Base-by-base conservation (phyloP, 2,113 vertebrate genomes). In the Protobothrops mucrosquamatus region DNA sequence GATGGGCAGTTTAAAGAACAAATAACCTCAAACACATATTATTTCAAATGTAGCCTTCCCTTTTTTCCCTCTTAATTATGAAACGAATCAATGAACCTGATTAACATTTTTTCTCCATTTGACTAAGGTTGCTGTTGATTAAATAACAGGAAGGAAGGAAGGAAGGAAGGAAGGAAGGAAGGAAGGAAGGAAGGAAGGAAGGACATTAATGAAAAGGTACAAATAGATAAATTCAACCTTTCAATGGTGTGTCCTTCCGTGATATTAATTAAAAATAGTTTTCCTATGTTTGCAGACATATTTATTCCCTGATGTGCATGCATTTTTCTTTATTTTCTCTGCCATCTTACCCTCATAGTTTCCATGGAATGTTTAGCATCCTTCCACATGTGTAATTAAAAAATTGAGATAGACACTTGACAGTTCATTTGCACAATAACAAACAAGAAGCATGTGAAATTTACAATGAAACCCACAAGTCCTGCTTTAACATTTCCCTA, bases 91-190 rank as follows among this genome's bases (percentile, higher is more conserved):
- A 97, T 96, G 97, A 94, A 55, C 95, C 96, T 97, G 97, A 98
- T 98, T 98, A 97, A 96, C 97, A 97, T 97, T 97, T 96, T 96
- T 95, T 9, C 96, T 96, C 96, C 95, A 95, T 98, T 97, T 97
- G 97, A 98, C 97, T 93, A 97, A 96, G 97, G 96, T 97, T 97
- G 97, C 96, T 95, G 93, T 97, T 98, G 97, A 98, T 98, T 97
- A 97, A 98, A 97, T 95, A 96, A 96, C n/a, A 87, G 87, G n/a
- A 86, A 61, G 48, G 43, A 23, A 85, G 39, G 26, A 29, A 64
- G 43, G 39, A n/a, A 20, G 29, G 34, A 81, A 8, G 57, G 59
- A 29, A 26, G 59, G 57, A 26, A 29, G 59, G 26, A 9, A 29
- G 59, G 59, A 9, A 29, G 59, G 59, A 3, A 26, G 24, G 59